phyloP scores from a whole-genome alignment of 2,797 vertebrate species.

The Mycteria americana region DNA sequence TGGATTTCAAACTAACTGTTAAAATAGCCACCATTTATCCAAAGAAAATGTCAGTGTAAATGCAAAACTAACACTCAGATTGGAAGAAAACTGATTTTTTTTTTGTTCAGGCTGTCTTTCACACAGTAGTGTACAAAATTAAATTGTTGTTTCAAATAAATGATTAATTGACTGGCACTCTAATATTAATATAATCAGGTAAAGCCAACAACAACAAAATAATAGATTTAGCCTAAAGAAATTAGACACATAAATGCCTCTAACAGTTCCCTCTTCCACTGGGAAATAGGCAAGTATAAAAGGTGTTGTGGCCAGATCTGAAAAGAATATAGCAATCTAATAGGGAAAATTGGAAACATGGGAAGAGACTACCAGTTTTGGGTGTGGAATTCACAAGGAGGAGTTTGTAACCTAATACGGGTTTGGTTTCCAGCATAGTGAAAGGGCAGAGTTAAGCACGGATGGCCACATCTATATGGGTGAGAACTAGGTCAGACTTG shows the following conservation, averaged over 20 bases:
- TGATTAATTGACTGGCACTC: not conserved
- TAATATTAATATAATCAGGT: not conserved
- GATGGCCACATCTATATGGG: not conserved
- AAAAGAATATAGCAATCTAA: not conserved
- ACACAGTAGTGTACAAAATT: not conserved
- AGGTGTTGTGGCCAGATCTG: accelerated
- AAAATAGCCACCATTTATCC: not conserved
- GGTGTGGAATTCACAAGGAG: not conserved
- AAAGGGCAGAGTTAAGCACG: not conserved
- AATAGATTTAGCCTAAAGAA: not conserved
- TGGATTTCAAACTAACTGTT: not conserved
- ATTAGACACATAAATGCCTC: not conserved
- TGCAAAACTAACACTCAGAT: not conserved
- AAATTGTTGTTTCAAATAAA: not conserved
- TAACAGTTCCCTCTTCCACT: not conserved
- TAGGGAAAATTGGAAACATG: not conserved
- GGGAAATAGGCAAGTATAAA: not conserved
- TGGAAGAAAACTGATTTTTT: not conserved
- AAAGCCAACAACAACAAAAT: not conserved
- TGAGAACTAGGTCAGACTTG: not conserved
- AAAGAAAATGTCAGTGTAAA: not conserved
- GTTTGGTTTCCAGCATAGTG: not conserved
- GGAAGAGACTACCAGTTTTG: not conserved
- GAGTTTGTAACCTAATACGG: not conserved
- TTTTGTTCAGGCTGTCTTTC: not conserved